These are phyloP conservation scores for Cardiocondyla obscurior DNA, from an alignment of 1,140 invertebrate species.

Conservation along the genomic window DNA sequence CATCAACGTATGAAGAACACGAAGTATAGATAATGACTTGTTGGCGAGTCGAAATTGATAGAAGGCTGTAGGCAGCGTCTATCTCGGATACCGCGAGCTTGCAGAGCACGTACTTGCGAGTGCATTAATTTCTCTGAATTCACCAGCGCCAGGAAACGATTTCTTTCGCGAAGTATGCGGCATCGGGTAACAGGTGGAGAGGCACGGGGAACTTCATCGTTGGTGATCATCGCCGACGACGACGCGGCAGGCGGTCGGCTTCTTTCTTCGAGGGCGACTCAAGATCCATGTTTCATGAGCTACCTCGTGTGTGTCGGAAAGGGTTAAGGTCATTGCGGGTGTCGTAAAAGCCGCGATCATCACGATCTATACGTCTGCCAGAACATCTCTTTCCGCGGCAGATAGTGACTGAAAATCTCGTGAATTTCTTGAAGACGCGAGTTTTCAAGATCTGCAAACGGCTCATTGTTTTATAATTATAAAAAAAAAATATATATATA, in stretches of 20 bases:
- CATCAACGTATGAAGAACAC: neutral
- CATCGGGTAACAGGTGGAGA: slow-evolving; percentile 54
- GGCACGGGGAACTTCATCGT: slow-evolving; percentile 48
- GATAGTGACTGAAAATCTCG: slow-evolving; percentile 15
- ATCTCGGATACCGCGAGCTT: slow-evolving; percentile 14
- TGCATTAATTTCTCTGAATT: slow-evolving; percentile 71
- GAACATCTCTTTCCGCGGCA: neutral
- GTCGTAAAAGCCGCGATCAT: slow-evolving; percentile 17
- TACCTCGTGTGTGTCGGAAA: slow-evolving; percentile 38
- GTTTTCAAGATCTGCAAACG: no score
- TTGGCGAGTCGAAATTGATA: neutral
- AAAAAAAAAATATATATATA: no score
- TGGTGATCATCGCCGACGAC: slow-evolving; percentile 52
- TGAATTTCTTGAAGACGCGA: neutral
- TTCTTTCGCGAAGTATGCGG: slow-evolving; percentile 57
- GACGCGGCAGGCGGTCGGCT: slow-evolving; percentile 61
- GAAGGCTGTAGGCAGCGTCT: neutral
- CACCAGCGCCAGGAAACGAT: slow-evolving; percentile 62
- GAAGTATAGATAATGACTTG: neutral
- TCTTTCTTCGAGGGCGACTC: slow-evolving; percentile 67
- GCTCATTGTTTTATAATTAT: no score
- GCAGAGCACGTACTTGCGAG: slow-evolving; percentile 41
- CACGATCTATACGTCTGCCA: neutral
- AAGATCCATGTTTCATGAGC: slow-evolving; percentile 72
- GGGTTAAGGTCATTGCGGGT: slow-evolving; percentile 33